Base-by-base conservation (phyloP, 2,888 invertebrate genomes). In the Homarus gammarus region DNA sequence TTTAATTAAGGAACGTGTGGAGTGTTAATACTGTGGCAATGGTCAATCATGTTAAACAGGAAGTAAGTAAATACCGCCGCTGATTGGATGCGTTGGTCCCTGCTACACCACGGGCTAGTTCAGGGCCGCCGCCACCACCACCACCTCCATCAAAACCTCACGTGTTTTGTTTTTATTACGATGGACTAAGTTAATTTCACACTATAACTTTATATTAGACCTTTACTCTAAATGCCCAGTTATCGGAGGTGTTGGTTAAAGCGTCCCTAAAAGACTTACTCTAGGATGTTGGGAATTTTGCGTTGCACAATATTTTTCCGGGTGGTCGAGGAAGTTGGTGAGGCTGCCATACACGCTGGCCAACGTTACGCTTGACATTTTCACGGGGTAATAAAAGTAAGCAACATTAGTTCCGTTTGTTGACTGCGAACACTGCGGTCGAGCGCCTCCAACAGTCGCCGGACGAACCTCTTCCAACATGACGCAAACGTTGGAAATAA, bases 31-130 rank as follows among this genome's bases (percentile, higher is more conserved):
- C 70, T 31, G 78, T 27, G 31, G 82, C 78, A 44, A 73, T 75
- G 82, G 87, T 49, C 82, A 87, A 87, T 83, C 77, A 77, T 85
- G 82, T 75, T 82, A 83, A 87, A 87, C 87, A 87, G 87, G 87
- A 87, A 87, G 87, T 82, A 27, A 75, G 87, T 75, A 82, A 87
- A 87, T 87, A 87, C 87, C 87, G 64, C 49, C 81, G 31, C 64
- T 87, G 87, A 87, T 87, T 87, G 87, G 87, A 75, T 73, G 87
- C 49, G 56, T 51, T n/a, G 40, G 38, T 64, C 64, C 27, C 75
- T n/a, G 44, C 40, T 44, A 36, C 75, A 44, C 73, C 40, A n/a
- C 75, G 12, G 84, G 31, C 86, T 84, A 64, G 75, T 84, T 85
- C 79, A 72, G 31, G 87, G 81, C 61, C 70, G 36, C 70, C 82